phyloP scores from a whole-genome alignment of 2,113 vertebrate species.

The Xenotilapia flavipinnis region DNA sequence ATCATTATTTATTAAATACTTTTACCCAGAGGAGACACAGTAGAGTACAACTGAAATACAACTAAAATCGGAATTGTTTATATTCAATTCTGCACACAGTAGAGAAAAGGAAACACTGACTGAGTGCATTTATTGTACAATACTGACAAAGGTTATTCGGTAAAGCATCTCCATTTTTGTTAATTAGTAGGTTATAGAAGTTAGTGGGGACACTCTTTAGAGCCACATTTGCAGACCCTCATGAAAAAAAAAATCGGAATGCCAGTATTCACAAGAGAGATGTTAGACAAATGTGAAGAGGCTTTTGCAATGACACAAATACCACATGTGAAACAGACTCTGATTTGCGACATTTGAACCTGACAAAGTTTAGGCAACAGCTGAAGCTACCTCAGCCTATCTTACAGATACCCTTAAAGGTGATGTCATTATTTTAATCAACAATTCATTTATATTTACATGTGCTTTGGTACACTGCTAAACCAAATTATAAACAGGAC shows the following conservation, averaged over 20 bases:
- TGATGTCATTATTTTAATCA: not conserved
- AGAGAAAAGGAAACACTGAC: not conserved
- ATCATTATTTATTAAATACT: constrained; percentile 20
- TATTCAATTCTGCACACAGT: not conserved
- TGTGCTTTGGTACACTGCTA: not conserved
- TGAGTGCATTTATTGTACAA: not conserved
- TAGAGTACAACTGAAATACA: not conserved
- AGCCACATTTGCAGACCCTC: not conserved
- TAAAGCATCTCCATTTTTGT: not conserved
- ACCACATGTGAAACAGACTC: not conserved
- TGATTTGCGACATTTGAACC: not conserved
- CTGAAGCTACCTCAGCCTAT: not conserved
- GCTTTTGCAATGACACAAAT: not conserved
- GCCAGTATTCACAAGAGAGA: not conserved
- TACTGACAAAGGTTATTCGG: not conserved
- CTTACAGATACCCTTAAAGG: not conserved
- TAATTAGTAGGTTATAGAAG: not conserved
- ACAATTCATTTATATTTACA: not conserved
- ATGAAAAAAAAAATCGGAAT: not conserved
- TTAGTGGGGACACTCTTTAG: not conserved
- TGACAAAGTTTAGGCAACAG: not conserved
- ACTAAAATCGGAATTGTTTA: not conserved
- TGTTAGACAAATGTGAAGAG: not conserved
- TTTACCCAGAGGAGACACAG: not conserved
- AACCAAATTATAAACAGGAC: not conserved